phyloP scores from a whole-genome alignment of 2,888 invertebrate species.

The Hyalella azteca region DNA sequence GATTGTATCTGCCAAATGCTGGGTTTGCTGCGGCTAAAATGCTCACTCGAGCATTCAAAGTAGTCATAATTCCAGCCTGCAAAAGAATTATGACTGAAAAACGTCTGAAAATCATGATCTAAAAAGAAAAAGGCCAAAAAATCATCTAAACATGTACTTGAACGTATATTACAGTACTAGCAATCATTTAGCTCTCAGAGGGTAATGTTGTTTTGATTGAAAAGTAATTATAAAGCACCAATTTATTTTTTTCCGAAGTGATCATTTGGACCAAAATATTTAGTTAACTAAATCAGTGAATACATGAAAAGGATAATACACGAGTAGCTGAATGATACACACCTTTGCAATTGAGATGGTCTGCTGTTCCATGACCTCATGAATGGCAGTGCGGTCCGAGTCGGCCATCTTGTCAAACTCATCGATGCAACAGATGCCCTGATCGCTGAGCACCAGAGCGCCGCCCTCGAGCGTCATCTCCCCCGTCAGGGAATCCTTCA shows the following conservation, averaged over 20 bases:
- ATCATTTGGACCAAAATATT: no score
- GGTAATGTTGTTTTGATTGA: no score
- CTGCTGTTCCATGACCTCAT: constrained; percentile 99
- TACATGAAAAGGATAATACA: no score
- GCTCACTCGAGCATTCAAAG: constrained; percentile 94
- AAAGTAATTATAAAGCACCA: no score
- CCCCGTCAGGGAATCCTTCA: constrained; percentile 96
- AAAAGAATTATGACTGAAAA: constrained; percentile 59
- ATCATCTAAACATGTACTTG: no score
- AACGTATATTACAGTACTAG: no score
- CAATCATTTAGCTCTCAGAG: no score
- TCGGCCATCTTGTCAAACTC: constrained; percentile 99
- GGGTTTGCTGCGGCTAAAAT: constrained; percentile 99
- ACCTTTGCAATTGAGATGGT: constrained; percentile 99
- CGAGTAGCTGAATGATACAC: not conserved
- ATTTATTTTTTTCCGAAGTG: no score
- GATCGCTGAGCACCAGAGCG: constrained; percentile 93
- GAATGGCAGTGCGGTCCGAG: constrained; percentile 89
- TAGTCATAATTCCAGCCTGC: constrained; percentile 97
- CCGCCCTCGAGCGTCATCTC: constrained; percentile 98
- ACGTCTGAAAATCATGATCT: no score
- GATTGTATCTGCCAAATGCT: constrained; percentile 97
- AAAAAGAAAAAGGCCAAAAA: no score
- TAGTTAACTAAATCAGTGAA: no score
- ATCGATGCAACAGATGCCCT: constrained; percentile 94